A percentile compares a stretch with the other conserved stretches of the same genome.
phyloP scores from a whole-genome alignment of 2,113 vertebrate genomes.

The Ammodytes marinus region DNA sequence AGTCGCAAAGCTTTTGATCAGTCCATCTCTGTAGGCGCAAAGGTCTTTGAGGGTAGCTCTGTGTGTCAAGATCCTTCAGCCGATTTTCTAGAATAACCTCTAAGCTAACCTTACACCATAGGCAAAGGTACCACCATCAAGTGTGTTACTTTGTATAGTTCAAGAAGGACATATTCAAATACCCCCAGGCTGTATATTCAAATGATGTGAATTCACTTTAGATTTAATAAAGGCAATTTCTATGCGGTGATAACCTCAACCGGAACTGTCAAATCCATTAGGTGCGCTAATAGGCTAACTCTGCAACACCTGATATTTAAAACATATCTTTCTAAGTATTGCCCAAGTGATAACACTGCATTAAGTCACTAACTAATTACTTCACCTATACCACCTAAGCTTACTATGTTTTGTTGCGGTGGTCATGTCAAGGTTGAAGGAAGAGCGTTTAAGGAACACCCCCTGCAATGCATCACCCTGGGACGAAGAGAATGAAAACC shows the following conservation, averaged over 20 bases:
- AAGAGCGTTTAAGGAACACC: slow-evolving; percentile 30
- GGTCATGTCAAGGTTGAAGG: slow-evolving; percentile 46
- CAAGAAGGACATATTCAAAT: not conserved
- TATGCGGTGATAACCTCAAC: not conserved
- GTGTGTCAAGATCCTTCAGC: not conserved
- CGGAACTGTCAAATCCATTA: slow-evolving; percentile 8
- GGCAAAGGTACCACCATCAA: not conserved
- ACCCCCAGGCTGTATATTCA: not conserved
- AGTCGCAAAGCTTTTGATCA: not conserved
- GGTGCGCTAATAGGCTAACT: slow-evolving; percentile 6
- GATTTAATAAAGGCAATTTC: not conserved
- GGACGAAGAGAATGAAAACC: slow-evolving; percentile 45
- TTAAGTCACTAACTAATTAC: slow-evolving; percentile 14
- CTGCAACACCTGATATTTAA: not conserved
- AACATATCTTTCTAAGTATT: slow-evolving; percentile 3
- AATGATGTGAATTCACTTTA: not conserved
- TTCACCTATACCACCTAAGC: slow-evolving; percentile 36
- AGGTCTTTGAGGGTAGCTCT: slow-evolving; percentile 10
- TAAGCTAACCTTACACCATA: not conserved
- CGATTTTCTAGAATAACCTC: not conserved
- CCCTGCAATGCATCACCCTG: slow-evolving; percentile 53
- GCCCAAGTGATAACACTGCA: slow-evolving; percentile 21
- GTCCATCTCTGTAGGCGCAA: not conserved
- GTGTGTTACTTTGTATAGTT: not conserved
- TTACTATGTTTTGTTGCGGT: slow-evolving; percentile 30